Percentiles rank a stretch among this genome's conserved stretches.
phyloP scores from a whole-genome alignment of 2,888 invertebrate species.

The Amblyjoppa fuscipennis region DNA sequence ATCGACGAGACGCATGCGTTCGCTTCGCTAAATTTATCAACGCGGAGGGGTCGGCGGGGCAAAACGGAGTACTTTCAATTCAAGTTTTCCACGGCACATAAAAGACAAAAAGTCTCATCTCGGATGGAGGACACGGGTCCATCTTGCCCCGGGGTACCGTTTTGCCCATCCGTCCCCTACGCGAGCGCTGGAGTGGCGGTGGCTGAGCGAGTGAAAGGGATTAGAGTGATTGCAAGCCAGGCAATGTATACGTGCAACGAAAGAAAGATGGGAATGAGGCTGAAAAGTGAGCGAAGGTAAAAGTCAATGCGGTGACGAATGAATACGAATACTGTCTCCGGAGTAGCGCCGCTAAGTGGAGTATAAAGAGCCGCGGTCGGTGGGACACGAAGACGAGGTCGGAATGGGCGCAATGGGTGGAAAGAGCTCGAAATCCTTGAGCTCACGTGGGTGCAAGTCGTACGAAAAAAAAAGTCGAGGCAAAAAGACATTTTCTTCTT shows the following conservation, averaged over 20 bases:
- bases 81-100: too few species aligned
- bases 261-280: conserved; percentile 34
- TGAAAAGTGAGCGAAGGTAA: conserved; percentile 16
- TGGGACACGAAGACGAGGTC: conserved; percentile 3
- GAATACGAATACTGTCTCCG: conserved; percentile 19
- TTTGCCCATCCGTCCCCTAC: too few species aligned
- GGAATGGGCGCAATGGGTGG: not conserved
- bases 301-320: conserved; percentile 39
- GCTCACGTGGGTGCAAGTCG: conserved; percentile 1
- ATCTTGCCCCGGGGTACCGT: too few species aligned
- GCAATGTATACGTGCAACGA: conserved; percentile 32
- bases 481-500: not conserved
- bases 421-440: conserved; percentile 34
- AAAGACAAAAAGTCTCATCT: too few species aligned
- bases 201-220: conserved; percentile 27
- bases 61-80: not conserved
- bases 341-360: conserved; percentile 37
- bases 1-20: conserved; percentile 38
- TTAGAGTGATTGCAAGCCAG: conserved; percentile 29
- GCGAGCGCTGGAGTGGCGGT: too few species aligned
- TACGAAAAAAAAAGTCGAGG: not conserved
- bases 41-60: not conserved
- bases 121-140: too few species aligned
- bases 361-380: conserved; percentile 29
- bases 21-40: conserved; percentile 37